These are phyloP conservation scores for Molanna angustata DNA, from an alignment of 2,888 invertebrate species.

Conservation along the genomic window DNA sequence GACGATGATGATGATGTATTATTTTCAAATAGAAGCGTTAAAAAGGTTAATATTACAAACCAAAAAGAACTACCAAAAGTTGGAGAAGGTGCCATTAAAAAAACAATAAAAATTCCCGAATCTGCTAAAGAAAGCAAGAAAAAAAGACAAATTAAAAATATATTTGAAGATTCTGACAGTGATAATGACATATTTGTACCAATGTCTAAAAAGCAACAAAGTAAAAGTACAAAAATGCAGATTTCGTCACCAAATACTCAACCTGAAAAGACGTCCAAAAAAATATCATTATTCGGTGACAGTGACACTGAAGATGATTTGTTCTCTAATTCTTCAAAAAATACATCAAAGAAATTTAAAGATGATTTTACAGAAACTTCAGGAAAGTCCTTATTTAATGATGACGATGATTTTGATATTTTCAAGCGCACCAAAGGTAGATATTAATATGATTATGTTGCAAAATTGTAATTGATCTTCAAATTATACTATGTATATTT, in stretches of 20 bases:
- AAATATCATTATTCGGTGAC: conserved; percentile 15
- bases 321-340: conserved; percentile 11
- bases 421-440: conserved; percentile 19
- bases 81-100: conserved; percentile 9
- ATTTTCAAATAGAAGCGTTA: conserved; percentile 11
- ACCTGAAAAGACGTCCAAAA: not conserved
- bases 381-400: conserved; percentile 16
- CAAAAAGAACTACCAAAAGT: conserved; percentile 1
- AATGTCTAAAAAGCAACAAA: not conserved
- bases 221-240: conserved; percentile 2
- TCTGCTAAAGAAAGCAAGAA: too few species aligned
- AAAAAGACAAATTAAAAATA: conserved; percentile 3
- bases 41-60: too few species aligned
- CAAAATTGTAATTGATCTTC: not conserved
- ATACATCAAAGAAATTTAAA: conserved; percentile 7
- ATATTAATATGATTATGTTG: not conserved
- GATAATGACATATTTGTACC: conserved; percentile 12
- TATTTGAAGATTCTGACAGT: conserved; percentile 20
- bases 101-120: too few species aligned
- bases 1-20: conserved; percentile 14
- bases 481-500: not conserved
- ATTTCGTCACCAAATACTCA: too few species aligned
- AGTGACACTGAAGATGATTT: conserved; percentile 21
- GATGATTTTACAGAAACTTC: not conserved
- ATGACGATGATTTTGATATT: conserved; percentile 16